Base-by-base conservation (phyloP, 30 jellyfish, hydroid and myxozoan genomes). In the Turritopsis dohrnii region DNA sequence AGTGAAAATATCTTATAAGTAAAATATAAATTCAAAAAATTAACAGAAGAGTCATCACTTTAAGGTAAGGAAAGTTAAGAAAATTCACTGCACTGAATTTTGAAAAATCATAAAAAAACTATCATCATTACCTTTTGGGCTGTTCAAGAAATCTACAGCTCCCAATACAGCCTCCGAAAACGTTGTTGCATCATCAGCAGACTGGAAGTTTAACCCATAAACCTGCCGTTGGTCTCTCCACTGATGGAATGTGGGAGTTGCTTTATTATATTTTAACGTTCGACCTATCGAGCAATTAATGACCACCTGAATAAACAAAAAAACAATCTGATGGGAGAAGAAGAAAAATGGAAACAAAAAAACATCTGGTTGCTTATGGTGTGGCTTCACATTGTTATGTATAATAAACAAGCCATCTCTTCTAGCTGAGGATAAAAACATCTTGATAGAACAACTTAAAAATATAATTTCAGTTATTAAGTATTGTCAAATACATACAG, bases 211-310 rank as follows among this genome's bases (percentile, higher is more conserved):
- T 82, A 92, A 77, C 1, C 98, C 98, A 88, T 87, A 92, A 71
- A 92, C 98, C 75, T 92, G 98, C 53, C 96, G 80, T 52, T 92
- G 98, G 74, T 92, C 98, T 79, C 98, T 83, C 98, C 98, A 92
- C 82, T 92, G 98, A 77, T 92, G 98, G 76, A 92, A 92, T 20
- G 96, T 92, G 17, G 96, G 83, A 18, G 98, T 92, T 73, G 98
- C 98, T 81, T 88, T 88, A 85, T 92, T 92, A 87, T 92, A 92
- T 31, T 88, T 88, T 26, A 92, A 87, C 52, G 86, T 92, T 79
- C 85, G 88, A 7, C 73, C 92, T 52, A 92, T 87, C 21, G 87
- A 82, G 82, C 97, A 90, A 84, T 90, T 90, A 54, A 90, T 79
- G 23, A 90, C 97, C 74, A 86, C 96, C 97, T 90, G 19, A 29